A percentile compares a stretch with the other conserved stretches of the same genome.
Conservation (phyloP, 2,888 invertebrate species). For the Leistus spinibarbis region DNA sequence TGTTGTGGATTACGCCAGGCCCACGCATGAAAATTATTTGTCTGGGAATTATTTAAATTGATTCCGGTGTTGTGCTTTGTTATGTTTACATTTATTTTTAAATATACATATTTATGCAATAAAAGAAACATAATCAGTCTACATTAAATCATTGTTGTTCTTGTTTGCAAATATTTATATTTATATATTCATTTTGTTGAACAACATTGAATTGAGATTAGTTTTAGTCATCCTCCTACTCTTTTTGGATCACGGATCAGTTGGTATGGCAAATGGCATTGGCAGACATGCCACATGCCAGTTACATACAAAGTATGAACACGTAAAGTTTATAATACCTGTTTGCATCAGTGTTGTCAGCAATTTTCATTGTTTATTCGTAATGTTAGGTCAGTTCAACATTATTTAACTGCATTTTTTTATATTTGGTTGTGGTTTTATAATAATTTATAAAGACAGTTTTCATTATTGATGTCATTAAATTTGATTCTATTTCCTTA, state of each 20-base stretch:
- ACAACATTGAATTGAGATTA: background rate
- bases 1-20: too few species aligned
- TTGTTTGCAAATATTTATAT: background rate
- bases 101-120: background rate
- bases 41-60: background rate
- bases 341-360: background rate
- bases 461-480: too few species aligned
- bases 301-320: background rate
- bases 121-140: constrained; percentile 3
- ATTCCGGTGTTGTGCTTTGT: background rate
- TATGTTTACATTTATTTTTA: background rate
- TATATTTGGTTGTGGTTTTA: too few species aligned
- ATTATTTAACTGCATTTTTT: too few species aligned
- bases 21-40: background rate
- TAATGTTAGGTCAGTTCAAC: background rate
- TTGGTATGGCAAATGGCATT: background rate
- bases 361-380: background rate
- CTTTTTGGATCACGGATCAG: background rate
- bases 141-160: background rate
- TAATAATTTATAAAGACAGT: too few species aligned
- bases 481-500: too few species aligned
- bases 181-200: background rate
- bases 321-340: background rate
- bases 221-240: background rate
- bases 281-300: background rate